phyloP scores from a whole-genome alignment of 2,888 invertebrate genomes.

The Lordiphosa andalusiaca region DNA sequence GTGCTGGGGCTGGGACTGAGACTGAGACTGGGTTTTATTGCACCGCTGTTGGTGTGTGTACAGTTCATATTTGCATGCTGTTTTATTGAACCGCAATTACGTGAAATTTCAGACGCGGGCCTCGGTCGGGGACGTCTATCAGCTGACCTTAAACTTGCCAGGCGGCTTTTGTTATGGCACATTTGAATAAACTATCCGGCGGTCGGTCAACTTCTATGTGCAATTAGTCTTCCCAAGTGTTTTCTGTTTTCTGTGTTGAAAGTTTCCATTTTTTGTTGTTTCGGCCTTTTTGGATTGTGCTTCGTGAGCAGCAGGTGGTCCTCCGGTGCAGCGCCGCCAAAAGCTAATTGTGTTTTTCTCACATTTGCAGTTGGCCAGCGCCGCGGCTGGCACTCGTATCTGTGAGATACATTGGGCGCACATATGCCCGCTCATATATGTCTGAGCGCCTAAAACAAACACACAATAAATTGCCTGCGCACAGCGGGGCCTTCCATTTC shows the following conservation, averaged over 20 bases:
- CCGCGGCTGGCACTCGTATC: constrained; percentile 15
- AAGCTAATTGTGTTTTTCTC: constrained; percentile 76
- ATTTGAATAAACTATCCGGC: constrained; percentile 57
- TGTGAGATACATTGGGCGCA: constrained; percentile 48
- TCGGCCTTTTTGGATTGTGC: constrained; percentile 29
- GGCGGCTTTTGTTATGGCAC: constrained; percentile 62
- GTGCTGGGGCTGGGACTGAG: constrained; percentile 7
- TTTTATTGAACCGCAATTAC: constrained; percentile 51
- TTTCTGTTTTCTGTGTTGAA: constrained; percentile 48
- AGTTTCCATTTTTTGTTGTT: constrained; percentile 44
- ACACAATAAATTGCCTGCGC: constrained; percentile 72
- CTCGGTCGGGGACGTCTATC: constrained; percentile 31
- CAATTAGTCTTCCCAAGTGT: constrained; percentile 66
- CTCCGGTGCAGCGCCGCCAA: constrained; percentile 63
- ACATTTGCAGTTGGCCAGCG: constrained; percentile 68
- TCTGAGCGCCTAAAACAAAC: constrained; percentile 70
- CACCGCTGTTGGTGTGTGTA: constrained; percentile 26
- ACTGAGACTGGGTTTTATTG: constrained; percentile 30
- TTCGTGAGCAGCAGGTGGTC: constrained; percentile 67
- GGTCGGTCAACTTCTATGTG: constrained; percentile 65
- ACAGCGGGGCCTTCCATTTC: constrained; percentile 56
- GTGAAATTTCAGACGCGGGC: constrained; percentile 28
- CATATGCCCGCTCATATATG: constrained; percentile 44
- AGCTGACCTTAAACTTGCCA: constrained; percentile 71
- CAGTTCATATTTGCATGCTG: constrained; percentile 44